These are phyloP conservation scores for Montipora capricornis DNA, from an alignment of 64 coral and sea anemone species.

Conservation along the genomic window DNA sequence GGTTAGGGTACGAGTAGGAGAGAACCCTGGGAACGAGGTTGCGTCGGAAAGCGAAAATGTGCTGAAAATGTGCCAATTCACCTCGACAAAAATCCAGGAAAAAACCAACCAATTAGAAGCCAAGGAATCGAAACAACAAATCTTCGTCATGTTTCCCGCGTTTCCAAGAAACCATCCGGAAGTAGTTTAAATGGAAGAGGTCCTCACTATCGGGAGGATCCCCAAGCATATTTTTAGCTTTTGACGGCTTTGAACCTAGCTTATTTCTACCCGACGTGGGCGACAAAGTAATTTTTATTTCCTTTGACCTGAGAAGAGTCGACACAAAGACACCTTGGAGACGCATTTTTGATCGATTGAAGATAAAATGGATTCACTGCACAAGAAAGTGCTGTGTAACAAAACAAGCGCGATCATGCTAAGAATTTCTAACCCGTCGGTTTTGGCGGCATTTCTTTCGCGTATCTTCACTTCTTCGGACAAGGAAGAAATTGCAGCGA, in stretches of 20 bases:
- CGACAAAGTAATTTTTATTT: not conserved
- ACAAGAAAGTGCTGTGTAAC: conserved; percentile 5
- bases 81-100: not conserved
- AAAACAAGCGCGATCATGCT: not conserved
- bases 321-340: not conserved
- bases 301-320: not conserved
- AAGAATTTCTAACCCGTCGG: not conserved
- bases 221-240: conserved; percentile 33
- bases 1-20: no score
- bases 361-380: not conserved
- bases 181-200: not conserved
- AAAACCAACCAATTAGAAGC: not conserved
- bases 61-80: not conserved
- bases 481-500: conserved; percentile 9
- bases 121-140: not conserved
- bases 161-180: conserved; percentile 37
- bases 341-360: not conserved
- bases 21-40: no score
- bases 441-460: not conserved
- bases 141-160: not conserved
- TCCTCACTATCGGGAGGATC: not conserved
- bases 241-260: not conserved
- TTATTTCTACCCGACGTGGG: conserved; percentile 36
- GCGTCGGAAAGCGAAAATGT: not conserved
- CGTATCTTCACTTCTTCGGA: not conserved